phyloP scores from a whole-genome alignment of 2,113 vertebrate species.

The Cephalopterus ornatus region DNA sequence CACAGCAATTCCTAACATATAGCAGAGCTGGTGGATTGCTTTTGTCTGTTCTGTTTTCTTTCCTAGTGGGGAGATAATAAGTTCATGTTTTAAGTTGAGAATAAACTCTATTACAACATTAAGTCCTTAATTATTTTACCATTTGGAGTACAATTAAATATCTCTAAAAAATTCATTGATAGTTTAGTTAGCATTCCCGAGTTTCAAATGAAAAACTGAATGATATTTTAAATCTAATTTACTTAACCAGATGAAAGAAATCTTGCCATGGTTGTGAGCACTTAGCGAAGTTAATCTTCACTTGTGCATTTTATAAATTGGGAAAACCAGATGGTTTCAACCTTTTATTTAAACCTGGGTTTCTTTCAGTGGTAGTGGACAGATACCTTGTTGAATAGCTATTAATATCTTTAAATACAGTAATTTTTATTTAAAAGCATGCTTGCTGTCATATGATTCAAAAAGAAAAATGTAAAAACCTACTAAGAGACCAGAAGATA shows the following conservation, averaged over 20 bases:
- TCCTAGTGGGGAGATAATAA: constrained; percentile 58
- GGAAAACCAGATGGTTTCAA: background rate
- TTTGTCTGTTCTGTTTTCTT: constrained; percentile 48
- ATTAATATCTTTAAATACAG: background rate
- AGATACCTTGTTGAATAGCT: background rate
- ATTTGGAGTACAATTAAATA: constrained; percentile 50
- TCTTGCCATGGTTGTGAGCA: background rate
- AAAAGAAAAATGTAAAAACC: background rate
- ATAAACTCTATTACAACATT: constrained; percentile 47
- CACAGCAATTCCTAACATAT: constrained; percentile 2
- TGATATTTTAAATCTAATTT: constrained; percentile 30
- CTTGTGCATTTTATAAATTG: background rate
- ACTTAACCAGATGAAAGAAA: background rate
- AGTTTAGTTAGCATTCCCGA: constrained; percentile 17
- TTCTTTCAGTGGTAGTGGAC: background rate
- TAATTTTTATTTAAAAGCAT: background rate
- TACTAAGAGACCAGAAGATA: background rate
- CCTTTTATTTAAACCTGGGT: background rate
- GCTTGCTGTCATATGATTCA: background rate
- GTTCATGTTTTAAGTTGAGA: constrained; percentile 48
- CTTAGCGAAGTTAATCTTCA: background rate
- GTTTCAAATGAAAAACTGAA: constrained; percentile 54
- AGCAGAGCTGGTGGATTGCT: background rate
- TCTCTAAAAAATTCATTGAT: constrained; percentile 21
- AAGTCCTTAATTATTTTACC: constrained; percentile 62